phyloP scores from a whole-genome alignment of 2,797 vertebrate species.

The Distichodus sexfasciatus region DNA sequence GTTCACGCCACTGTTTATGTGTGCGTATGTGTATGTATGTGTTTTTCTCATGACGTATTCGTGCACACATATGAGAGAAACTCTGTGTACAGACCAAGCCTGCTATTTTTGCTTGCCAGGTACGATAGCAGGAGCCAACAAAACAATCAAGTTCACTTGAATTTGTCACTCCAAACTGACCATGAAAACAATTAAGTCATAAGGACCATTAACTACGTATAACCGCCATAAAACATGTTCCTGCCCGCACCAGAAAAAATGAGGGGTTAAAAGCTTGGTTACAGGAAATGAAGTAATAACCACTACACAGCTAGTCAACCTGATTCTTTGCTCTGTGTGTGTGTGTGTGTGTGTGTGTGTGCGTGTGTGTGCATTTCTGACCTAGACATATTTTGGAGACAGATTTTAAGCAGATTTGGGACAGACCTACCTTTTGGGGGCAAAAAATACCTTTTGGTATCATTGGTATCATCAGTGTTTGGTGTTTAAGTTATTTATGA shows the following conservation, averaged over 20 bases:
- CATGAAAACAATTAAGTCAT: conserved; percentile 78
- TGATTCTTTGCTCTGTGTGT: conserved; percentile 59
- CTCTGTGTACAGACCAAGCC: conserved; percentile 59
- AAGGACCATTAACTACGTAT: conserved; percentile 73
- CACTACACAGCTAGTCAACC: conserved; percentile 73
- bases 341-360: conserved; percentile 38
- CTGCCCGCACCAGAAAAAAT: conserved; percentile 50
- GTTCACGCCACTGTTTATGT: background rate
- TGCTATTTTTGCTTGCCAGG: conserved; percentile 52
- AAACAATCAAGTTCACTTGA: conserved; percentile 71
- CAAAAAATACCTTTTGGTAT: too few relatives aligned
- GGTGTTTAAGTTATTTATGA: too few relatives aligned
- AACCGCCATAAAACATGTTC: conserved; percentile 75
- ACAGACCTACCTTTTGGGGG: too few relatives aligned
- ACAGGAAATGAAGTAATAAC: conserved; percentile 81
- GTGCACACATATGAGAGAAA: conserved; percentile 46
- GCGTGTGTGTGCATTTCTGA: too few relatives aligned
- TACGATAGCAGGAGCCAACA: conserved; percentile 58
- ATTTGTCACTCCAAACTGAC: conserved; percentile 78
- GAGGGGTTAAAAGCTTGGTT: conserved; percentile 71
- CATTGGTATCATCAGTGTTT: too few relatives aligned
- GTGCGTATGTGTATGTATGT: conserved; percentile 28
- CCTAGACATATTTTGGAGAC: too few relatives aligned
- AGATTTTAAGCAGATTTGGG: too few relatives aligned
- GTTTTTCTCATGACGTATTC: conserved; percentile 28